Base-by-base conservation (phyloP, 2,797 vertebrate species). In the Momotus momota region DNA sequence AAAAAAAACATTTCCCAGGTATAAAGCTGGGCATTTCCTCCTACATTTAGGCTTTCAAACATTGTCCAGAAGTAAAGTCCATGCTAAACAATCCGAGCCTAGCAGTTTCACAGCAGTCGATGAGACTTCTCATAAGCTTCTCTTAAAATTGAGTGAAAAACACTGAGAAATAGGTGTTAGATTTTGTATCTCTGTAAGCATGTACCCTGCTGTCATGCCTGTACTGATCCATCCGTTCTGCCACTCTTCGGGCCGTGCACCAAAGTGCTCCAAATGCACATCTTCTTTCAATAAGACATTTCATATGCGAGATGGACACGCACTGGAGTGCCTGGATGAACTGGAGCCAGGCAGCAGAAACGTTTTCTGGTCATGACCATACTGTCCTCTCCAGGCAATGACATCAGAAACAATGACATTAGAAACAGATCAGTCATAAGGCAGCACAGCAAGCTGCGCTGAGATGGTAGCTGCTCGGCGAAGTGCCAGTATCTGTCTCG, bases 401-500 rank as follows among this genome's bases (percentile, higher is more conserved):
- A 21, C 29, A 20, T 40, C 11, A 71, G 27, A 45, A 48, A 16
- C 6, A 35, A 35, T 35, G 35, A 35, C 35, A 35, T 35, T 35
- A 35, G 35, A 35, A 35, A 35, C 35, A 72, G 29, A 17, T 8
- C 27, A 43, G 29, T 5, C 33, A 13, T 2, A 29, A 19, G 7
- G 14, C 48, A 84, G 20, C 1, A n/a, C 54, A 81, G 15, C 7
- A 25, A 54, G 43, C 2, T 61, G 33, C 33, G 35, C 71, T 46
- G 52, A n/a, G 43, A 13, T 40, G 0, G 0, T 1, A 48, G 46
- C 9, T 3, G 0, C 27, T 19, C 4, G 4, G 45, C 35, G 52
- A 64, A 80, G 46, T 13, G 23, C 9, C 61, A 43, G 13, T 6
- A 38, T 29, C 33, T 27, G 3, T 26, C 46, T 27, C 41, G 46